Evolutionary conservation across 2,888 invertebrate species (phyloP).

Genomic region (Congeria kusceri): DNA sequence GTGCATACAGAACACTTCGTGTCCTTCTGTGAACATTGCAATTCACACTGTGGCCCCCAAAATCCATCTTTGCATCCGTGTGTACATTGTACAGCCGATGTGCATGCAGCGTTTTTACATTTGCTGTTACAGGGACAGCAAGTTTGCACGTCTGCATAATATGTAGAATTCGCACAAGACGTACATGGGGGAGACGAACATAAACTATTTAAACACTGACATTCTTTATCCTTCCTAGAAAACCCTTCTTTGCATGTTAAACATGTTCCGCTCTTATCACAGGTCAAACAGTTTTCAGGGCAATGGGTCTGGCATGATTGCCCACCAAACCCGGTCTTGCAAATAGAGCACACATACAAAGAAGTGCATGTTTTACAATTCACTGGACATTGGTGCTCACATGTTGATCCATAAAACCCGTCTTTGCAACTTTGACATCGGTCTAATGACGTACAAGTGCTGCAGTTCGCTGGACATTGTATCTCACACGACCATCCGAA

Average conservation of each 20-base stretch:
- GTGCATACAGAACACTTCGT: background rate
- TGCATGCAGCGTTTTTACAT: background rate
- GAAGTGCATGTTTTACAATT: background rate
- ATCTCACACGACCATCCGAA: too few species aligned
- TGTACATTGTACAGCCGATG: background rate
- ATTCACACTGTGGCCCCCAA: background rate
- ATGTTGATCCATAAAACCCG: background rate
- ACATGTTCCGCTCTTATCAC: background rate
- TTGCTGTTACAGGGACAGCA: conserved; percentile 9
- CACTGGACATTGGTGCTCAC: background rate
- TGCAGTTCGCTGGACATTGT: too few species aligned
- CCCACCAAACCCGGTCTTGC: background rate
- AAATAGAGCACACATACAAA: background rate
- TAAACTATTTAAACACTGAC: background rate
- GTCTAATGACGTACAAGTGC: too few species aligned
- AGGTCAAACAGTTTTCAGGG: background rate
- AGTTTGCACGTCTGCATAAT: background rate
- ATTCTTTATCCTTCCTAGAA: background rate
- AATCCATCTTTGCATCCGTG: conserved; percentile 1
- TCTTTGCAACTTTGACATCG: background rate
- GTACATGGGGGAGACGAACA: background rate
- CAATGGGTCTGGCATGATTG: background rate
- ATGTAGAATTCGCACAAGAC: background rate
- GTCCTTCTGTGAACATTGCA: background rate
- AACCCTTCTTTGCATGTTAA: background rate